Base-by-base conservation (phyloP, 2,888 invertebrate species). In the Mystacides longicornis region DNA sequence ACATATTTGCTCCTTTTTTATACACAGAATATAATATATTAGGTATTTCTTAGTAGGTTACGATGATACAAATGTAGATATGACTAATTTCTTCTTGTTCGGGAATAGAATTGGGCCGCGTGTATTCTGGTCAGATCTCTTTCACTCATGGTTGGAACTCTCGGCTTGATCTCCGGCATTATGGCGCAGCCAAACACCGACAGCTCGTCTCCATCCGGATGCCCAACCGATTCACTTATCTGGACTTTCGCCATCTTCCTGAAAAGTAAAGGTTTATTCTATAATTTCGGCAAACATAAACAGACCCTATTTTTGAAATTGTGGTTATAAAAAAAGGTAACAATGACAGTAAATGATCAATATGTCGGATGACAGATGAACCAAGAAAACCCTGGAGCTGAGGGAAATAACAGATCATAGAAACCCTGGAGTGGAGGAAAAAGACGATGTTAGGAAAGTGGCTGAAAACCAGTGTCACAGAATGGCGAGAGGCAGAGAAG, bases 111-210 rank as follows among this genome's bases (percentile, higher is more conserved):
- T 67, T 68, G 62, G 62, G 64, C 63, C 68, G 71, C 60, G 54
- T 65, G 64, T 23, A 65, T 56, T 53, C 71, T 63, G 53, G 79
- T 79, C 33, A 80, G 70, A 67, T 80, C 80, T 49, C 77, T 71
- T 69, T 80, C 79, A 65, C 77, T 78, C 77, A 79, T 79, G 57
- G 79, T 78, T 62, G 76, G 79, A 63, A 74, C 78, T 61, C 77
- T 71, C 53, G 80, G 80, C 67, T 80, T 80, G 63, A 72, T 69
- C 68, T 78, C 79, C 2, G 80, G 80, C 54, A 77, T 72, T 63
- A 81, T 80, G 62, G 80, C 79, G 64, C 74, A 73, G 48, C 81
- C 81, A 64, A 75, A 70, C 61, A 81, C 75, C 42, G 78, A 73
- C 64, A 80, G 67, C 47, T 65, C 60, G 20, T 62, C 62, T 47